Evolutionary conservation across 2,888 invertebrate species (phyloP).

Genomic region (Blomia tropicalis): DNA sequence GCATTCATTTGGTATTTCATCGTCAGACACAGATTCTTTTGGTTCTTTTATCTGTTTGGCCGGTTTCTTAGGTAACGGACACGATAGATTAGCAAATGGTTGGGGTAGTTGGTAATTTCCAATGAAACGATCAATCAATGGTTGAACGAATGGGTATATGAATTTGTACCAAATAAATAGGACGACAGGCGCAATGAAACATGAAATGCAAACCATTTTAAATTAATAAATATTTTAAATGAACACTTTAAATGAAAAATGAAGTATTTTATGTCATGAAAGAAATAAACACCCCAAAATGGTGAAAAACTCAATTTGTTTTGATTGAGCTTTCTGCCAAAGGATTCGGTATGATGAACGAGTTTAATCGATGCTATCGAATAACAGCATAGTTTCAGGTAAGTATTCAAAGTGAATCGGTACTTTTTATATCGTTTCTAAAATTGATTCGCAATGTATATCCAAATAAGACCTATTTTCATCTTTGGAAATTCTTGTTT

Average conservation of each 20-base stretch:
- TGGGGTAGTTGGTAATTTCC: conserved; percentile 19
- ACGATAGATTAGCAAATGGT: conserved; percentile 22
- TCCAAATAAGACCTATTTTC: too few species aligned
- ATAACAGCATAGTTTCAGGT: too few species aligned
- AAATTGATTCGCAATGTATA: too few species aligned
- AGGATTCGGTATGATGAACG: too few species aligned
- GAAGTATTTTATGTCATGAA: not conserved
- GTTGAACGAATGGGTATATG: conserved; percentile 54
- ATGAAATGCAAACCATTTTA: conserved; percentile 60
- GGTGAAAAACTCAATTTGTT: too few species aligned
- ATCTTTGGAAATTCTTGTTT: too few species aligned
- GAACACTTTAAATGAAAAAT: not conserved
- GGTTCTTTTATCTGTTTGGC: not conserved
- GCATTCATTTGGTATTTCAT: not conserved
- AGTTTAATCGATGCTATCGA: too few species aligned
- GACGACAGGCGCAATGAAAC: conserved; percentile 63
- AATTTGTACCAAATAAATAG: conserved; percentile 68
- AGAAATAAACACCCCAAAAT: too few species aligned
- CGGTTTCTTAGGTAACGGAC: conserved; percentile 17
- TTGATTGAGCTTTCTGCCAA: too few species aligned
- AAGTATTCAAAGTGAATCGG: too few species aligned
- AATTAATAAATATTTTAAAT: not conserved
- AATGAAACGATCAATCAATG: conserved; percentile 12
- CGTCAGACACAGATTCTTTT: not conserved
- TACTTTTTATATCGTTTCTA: too few species aligned